Conservation (phyloP, 2,888 invertebrate species). For the Chaetogeoica ovagalla region DNA sequence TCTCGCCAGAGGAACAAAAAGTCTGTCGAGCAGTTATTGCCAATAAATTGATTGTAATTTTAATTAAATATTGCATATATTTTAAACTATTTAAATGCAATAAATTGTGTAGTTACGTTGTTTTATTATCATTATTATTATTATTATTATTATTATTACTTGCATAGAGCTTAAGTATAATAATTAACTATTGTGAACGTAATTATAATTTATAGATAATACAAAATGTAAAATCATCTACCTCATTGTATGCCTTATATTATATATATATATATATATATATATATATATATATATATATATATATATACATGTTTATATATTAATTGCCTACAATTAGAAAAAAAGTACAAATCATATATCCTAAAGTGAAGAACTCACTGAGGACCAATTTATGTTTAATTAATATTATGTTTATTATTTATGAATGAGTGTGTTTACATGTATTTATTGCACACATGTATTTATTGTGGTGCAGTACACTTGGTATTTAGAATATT, state of each 20-base stretch:
- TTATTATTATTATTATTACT: slow-evolving; percentile 11
- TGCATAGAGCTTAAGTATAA: slow-evolving; percentile 2
- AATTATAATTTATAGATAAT: neutral
- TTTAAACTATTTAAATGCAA: slow-evolving; percentile 37
- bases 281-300: slow-evolving; percentile 7
- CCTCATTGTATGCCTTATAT: slow-evolving; percentile 52
- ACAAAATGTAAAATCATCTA: slow-evolving; percentile 48
- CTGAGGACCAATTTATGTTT: slow-evolving; percentile 47
- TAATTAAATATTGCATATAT: slow-evolving; percentile 23
- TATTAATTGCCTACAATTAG: slow-evolving; percentile 38
- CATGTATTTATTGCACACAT: neutral
- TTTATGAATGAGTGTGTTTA: neutral
- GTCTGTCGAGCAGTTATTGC: slow-evolving; percentile 47
- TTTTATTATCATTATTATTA: slow-evolving; percentile 26
- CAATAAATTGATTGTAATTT: slow-evolving; percentile 6
- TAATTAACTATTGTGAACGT: slow-evolving; percentile 4
- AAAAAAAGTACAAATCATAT: slow-evolving; percentile 46
- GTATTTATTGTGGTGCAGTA: neutral
- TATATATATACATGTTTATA: neutral
- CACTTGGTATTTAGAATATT: neutral
- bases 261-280: neutral
- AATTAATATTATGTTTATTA: slow-evolving; percentile 32
- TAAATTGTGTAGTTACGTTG: slow-evolving; percentile 39
- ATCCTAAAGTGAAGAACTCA: slow-evolving; percentile 48
- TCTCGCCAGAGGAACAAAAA: slow-evolving; percentile 47